Percentiles rank a stretch among this genome's conserved stretches.
These are phyloP conservation scores for Sternotherus odoratus DNA, from an alignment of 2,797 vertebrate genomes.

Conservation along the genomic window DNA sequence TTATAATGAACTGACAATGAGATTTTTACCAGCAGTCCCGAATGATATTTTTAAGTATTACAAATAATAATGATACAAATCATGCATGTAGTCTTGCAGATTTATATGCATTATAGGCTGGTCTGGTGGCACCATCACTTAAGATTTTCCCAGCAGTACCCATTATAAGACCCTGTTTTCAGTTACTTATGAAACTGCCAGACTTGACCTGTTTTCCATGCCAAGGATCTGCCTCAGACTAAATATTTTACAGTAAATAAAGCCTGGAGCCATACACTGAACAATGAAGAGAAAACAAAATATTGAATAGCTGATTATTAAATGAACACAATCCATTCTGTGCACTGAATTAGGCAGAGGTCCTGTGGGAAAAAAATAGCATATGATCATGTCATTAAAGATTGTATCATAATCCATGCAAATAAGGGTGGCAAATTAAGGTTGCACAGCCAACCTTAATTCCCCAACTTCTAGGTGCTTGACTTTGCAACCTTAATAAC, in stretches of 20 bases:
- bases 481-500: not conserved
- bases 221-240: not conserved
- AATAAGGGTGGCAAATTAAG: not conserved
- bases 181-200: not conserved
- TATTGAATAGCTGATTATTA: not conserved
- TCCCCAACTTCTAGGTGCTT: not conserved
- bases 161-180: slow-evolving; percentile 26
- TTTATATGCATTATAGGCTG: not conserved
- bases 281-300: not conserved
- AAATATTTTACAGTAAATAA: not conserved
- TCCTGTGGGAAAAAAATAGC: not conserved
- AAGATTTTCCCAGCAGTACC: not conserved
- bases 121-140: not conserved
- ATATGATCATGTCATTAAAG: not conserved
- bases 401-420: not conserved
- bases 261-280: not conserved
- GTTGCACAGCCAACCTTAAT: not conserved
- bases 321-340: not conserved
- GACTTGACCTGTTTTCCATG: not conserved
- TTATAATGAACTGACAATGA: slow-evolving; percentile 41
- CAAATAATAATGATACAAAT: not conserved
- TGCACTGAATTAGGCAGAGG: not conserved
- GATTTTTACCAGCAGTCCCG: not conserved
- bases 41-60: slow-evolving; percentile 36
- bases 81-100: slow-evolving; percentile 10